Conservation (phyloP, 1,140 invertebrate genomes). For the Epicauta chinensis region DNA sequence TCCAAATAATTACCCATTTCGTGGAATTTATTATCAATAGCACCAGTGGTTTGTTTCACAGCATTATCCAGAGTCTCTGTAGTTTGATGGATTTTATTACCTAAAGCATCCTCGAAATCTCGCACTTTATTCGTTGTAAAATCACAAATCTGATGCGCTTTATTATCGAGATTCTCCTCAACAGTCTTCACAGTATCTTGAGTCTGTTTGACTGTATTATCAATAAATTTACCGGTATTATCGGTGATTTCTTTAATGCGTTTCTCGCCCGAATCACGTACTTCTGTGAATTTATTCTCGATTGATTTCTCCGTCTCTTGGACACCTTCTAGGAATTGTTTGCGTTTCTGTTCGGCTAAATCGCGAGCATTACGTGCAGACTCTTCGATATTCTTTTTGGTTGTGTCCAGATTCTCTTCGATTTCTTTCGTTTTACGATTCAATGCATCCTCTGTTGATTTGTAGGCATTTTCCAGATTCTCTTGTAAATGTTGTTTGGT, state of each 20-base stretch:
- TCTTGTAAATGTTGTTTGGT: too few species aligned
- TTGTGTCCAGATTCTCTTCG: background rate
- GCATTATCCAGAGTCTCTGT: background rate
- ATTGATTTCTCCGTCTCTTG: background rate
- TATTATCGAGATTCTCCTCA: constrained; percentile 19
- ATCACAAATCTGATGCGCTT: background rate
- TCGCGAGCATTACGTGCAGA: background rate
- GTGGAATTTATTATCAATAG: background rate
- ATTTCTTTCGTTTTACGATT: background rate
- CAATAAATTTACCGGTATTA: constrained; percentile 11
- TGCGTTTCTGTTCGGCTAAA: background rate
- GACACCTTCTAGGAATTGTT: background rate
- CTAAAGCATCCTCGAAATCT: too few species aligned
- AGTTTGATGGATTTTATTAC: too few species aligned
- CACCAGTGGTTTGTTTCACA: background rate
- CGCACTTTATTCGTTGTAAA: too few species aligned
- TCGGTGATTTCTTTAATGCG: background rate
- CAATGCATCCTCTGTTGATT: background rate
- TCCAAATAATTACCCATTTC: background rate
- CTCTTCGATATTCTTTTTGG: background rate
- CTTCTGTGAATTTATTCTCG: background rate
- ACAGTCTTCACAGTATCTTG: constrained; percentile 12
- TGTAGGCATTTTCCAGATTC: background rate
- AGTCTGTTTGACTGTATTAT: constrained; percentile 14
- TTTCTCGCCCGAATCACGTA: background rate